Conservation (phyloP, 1,140 invertebrate genomes). For the Nephila pilipes region DNA sequence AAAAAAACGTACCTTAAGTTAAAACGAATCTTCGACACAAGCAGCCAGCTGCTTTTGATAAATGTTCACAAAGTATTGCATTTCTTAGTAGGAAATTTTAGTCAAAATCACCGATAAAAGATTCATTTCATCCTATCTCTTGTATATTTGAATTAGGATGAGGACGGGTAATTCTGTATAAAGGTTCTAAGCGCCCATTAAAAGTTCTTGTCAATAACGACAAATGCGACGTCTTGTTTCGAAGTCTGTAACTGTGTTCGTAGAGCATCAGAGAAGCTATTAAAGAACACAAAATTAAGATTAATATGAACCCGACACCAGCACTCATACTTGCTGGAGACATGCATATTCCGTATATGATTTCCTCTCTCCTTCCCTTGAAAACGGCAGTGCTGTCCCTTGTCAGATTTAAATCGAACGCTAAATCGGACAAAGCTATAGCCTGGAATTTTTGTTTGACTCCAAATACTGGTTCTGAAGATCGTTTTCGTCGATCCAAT, state of each 20-base stretch:
- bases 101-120: not conserved
- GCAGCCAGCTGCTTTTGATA: constrained; percentile 46
- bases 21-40: not conserved
- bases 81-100: not conserved
- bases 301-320: constrained; percentile 53
- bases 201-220: constrained; percentile 57
- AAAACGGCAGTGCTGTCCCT: constrained; percentile 86
- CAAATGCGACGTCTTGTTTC: constrained; percentile 59
- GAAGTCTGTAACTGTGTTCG: constrained; percentile 56
- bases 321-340: constrained; percentile 91
- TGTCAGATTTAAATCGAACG: constrained; percentile 91
- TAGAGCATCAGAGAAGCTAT: constrained; percentile 67
- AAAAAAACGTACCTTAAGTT: not conserved
- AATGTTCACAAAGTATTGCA: not conserved
- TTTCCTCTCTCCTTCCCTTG: constrained; percentile 89
- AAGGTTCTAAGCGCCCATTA: constrained; percentile 53
- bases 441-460: constrained; percentile 92
- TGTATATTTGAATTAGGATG: not conserved
- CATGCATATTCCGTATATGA: constrained; percentile 92
- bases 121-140: not conserved
- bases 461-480: constrained; percentile 87
- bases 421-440: constrained; percentile 94
- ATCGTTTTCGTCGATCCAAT: constrained; percentile 83
- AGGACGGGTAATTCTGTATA: constrained; percentile 43
- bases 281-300: constrained; percentile 58